phyloP scores from a whole-genome alignment of 2,888 invertebrate species.

The Elgonia sp. region DNA sequence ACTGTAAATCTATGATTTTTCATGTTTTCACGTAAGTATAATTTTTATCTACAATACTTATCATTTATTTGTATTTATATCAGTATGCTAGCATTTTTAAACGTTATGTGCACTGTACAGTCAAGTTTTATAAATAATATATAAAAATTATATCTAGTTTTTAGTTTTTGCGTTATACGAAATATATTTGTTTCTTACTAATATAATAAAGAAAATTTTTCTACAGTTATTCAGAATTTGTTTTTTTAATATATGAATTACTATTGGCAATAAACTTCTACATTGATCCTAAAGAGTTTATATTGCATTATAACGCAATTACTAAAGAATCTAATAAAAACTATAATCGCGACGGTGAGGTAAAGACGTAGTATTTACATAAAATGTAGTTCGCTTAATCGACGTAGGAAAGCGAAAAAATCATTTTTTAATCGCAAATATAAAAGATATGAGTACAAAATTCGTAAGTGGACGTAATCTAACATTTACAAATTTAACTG shows the following conservation, averaged over 20 bases:
- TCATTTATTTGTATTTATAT: constrained; percentile 69
- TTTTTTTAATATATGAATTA: too few relatives aligned
- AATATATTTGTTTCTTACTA: too few relatives aligned
- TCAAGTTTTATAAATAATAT: constrained; percentile 61
- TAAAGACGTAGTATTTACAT: constrained; percentile 68
- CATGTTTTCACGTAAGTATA: constrained; percentile 8
- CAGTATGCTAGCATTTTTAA: constrained; percentile 56
- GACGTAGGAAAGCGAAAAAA: constrained; percentile 47
- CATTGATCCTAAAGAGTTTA: too few relatives aligned
- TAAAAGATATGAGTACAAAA: constrained; percentile 39
- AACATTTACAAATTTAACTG: constrained; percentile 82
- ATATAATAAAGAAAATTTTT: too few relatives aligned
- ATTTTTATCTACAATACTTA: constrained; percentile 67
- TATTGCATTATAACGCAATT: constrained; percentile 21
- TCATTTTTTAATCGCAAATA: constrained; percentile 28
- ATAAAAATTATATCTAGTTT: constrained; percentile 24
- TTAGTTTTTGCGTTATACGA: constrained; percentile 29
- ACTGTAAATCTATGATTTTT: constrained; percentile 14
- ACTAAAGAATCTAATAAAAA: constrained; percentile 17
- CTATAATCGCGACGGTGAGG: constrained; percentile 45
- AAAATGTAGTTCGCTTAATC: constrained; percentile 49
- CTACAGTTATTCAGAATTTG: too few relatives aligned
- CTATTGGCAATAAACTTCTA: too few relatives aligned
- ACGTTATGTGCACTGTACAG: constrained; percentile 78
- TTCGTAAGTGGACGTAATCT: constrained; percentile 78